Base-by-base conservation (phyloP, 2,888 invertebrate species). In the Tricholauxania praeusta region DNA sequence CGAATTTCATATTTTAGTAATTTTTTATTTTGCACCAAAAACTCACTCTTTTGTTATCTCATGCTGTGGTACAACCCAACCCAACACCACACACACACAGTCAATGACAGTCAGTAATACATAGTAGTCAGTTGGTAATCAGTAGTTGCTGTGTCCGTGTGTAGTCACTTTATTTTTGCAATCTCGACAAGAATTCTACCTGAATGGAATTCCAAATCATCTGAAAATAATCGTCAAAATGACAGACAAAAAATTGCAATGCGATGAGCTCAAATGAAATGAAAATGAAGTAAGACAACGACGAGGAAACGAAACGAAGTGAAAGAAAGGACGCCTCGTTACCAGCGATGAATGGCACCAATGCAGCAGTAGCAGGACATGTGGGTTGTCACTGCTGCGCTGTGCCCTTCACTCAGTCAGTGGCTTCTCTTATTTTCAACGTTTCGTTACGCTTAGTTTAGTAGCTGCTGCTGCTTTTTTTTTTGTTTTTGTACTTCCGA, bases 181-280 rank as follows among this genome's bases (percentile, higher is more conserved):
- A 72, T 72, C 68, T 72, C 52, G 63, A 68, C 72, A 72, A 64
- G 68, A 72, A 64, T 72, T 63, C 72, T 72, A 72, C 73, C 73
- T 73, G 73, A 52, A 73, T 70, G 17, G 73, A 73, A 73, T 73
- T 70, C 19, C 69, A 70, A 70, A 73, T 73, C 73, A 73, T 65
- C 65, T 73, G 78, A 75, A 72, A 74, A 67, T 72, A 74, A 74
- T 68, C 72, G 59, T 59, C 69, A n/a, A 64, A 71, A 71, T 68
- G 68, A 64, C 63, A 63, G 51, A 64, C 48, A 68, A 74, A 65
- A 68, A 63, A 64, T 64, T 51, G 62, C 62, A 51, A 12, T 62
- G 52, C 52, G n/a, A 53, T 67, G 67, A 53, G 28, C 14, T 60
- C 32, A 49, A 60, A 39, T 60, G 60, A 60, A 60, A 62, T 48